Percentiles rank a stretch among this genome's conserved stretches.
These are phyloP conservation scores for Hippocampus abdominalis DNA, from an alignment of 2,113 vertebrate species.

Conservation along the genomic window DNA sequence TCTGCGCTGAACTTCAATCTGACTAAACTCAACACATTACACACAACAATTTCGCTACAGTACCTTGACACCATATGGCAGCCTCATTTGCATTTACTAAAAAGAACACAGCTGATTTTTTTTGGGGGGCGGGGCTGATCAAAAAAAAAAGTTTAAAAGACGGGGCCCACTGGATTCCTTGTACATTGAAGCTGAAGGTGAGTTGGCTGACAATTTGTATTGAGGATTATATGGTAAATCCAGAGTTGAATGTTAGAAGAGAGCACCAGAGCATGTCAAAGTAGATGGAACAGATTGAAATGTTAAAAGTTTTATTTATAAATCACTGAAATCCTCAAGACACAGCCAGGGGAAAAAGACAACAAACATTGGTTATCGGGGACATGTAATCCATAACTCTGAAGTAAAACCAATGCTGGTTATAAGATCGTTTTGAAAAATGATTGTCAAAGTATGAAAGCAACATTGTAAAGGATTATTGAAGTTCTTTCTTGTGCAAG, in stretches of 20 bases:
- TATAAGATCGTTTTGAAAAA: constrained; percentile 39
- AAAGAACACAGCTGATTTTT: constrained; percentile 11
- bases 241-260: constrained; percentile 9
- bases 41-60: constrained; percentile 36
- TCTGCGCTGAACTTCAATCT: constrained; percentile 9
- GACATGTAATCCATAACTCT: constrained; percentile 40
- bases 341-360: not conserved
- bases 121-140: constrained; percentile 2
- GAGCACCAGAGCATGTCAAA: constrained; percentile 49
- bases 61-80: constrained; percentile 30
- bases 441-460: constrained; percentile 46
- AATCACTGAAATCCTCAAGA: not conserved
- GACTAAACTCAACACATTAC: constrained; percentile 5
- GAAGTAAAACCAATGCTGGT: constrained; percentile 43
- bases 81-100: not conserved
- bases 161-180: constrained; percentile 32
- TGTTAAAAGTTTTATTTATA: constrained; percentile 16
- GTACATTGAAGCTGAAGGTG: constrained; percentile 1
- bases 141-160: constrained; percentile 37
- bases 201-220: constrained; percentile 26
- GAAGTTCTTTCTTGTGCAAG: constrained; percentile 53
- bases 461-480: constrained; percentile 35
- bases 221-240: constrained; percentile 11
- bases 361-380: constrained; percentile 11
- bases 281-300: constrained; percentile 8